These are phyloP conservation scores for Melanostigma gelatinosum DNA, from an alignment of 2,113 vertebrate genomes.

Conservation along the genomic window DNA sequence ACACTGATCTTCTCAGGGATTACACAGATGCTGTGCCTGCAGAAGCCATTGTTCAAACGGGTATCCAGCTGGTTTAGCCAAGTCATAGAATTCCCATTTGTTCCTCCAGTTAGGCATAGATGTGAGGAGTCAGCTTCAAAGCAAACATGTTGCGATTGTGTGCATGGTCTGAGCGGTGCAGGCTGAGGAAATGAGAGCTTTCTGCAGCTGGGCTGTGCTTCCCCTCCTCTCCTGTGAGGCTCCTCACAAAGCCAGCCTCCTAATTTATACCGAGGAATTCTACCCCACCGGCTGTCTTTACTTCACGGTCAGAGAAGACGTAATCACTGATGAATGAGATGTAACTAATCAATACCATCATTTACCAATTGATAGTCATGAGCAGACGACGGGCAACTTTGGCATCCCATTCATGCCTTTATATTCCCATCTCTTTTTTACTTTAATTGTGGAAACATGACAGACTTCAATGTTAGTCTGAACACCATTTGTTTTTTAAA, in stretches of 20 bases:
- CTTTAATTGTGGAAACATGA: no score
- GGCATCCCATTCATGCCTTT: background rate
- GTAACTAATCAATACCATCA: background rate
- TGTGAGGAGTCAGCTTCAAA: background rate
- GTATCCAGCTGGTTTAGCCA: conserved; percentile 31
- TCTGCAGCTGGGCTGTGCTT: conserved; percentile 39
- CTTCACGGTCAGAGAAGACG: background rate
- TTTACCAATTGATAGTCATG: background rate
- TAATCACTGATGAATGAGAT: conserved; percentile 7
- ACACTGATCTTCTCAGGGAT: conserved; percentile 50
- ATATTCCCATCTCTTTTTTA: no score
- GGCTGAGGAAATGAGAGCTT: conserved; percentile 43
- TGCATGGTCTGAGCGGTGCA: conserved; percentile 29
- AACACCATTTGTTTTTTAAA: no score
- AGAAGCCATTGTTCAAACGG: conserved; percentile 30
- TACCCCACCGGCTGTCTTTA: conserved; percentile 49
- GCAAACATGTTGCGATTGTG: conserved; percentile 32
- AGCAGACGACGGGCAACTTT: background rate
- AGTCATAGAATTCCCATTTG: conserved; percentile 49
- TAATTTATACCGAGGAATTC: conserved; percentile 53
- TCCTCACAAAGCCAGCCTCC: conserved; percentile 65
- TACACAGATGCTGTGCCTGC: conserved; percentile 1
- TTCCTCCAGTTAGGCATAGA: conserved; percentile 8
- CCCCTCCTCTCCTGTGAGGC: conserved; percentile 34
- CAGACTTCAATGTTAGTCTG: no score